These are phyloP conservation scores for Monodelphis domestica DNA, from an alignment of 2,797 vertebrate species.

Conservation along the genomic window DNA sequence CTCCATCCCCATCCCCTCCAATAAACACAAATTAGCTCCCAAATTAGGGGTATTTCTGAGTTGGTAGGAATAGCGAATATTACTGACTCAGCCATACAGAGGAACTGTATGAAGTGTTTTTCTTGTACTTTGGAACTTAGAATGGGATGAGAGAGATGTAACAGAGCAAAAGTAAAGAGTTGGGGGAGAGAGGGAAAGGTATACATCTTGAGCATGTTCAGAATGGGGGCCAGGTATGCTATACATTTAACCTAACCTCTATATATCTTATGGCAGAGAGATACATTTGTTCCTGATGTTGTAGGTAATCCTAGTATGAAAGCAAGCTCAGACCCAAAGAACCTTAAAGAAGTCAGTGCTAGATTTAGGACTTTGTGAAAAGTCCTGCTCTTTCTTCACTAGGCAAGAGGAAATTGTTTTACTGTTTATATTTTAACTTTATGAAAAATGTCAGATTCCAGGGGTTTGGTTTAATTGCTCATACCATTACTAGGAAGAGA, in stretches of 20 bases:
- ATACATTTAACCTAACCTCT: neutral
- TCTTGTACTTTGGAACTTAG: neutral
- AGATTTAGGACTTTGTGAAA: neutral
- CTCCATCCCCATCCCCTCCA: neutral
- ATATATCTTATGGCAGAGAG: neutral
- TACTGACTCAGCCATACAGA: neutral
- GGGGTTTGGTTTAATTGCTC: neutral
- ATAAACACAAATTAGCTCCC: neutral
- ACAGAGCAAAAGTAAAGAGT: neutral
- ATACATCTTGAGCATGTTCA: neutral
- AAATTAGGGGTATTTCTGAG: neutral
- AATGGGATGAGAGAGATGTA: neutral
- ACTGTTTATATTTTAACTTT: slow-evolving; percentile 29
- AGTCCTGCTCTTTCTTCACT: neutral
- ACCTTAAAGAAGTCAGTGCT: neutral
- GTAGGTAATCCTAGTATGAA: neutral
- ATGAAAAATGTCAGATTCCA: neutral
- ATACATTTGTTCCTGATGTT: neutral
- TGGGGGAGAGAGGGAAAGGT: neutral
- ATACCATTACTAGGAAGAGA: slow-evolving; percentile 29
- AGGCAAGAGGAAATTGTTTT: neutral
- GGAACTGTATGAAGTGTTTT: neutral
- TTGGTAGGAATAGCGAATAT: neutral
- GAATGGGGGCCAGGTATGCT: neutral
- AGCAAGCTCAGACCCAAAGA: neutral